Percentiles rank a stretch among this genome's conserved stretches.
Conservation (phyloP, 2,113 vertebrate species). For the Ploceus nigricollis region DNA sequence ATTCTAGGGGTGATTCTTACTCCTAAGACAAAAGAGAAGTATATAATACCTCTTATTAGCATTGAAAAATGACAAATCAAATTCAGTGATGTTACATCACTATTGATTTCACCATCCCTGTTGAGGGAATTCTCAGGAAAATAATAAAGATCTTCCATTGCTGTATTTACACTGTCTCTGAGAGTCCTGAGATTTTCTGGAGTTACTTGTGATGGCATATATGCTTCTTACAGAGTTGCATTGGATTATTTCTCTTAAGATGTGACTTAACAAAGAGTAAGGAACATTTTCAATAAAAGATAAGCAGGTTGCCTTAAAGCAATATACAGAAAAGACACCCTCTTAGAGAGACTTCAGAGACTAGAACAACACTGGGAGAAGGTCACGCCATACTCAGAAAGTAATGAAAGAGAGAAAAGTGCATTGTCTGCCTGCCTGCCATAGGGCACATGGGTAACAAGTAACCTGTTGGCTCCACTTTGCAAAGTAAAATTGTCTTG, state of each 20-base stretch:
- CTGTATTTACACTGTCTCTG: not conserved
- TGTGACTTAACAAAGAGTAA: not conserved
- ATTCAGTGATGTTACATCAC: not conserved
- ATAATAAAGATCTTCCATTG: not conserved
- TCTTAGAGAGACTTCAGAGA: not conserved
- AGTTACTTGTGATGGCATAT: not conserved
- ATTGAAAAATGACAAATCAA: not conserved
- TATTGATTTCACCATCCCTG: not conserved
- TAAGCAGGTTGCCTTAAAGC: not conserved
- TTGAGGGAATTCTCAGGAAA: not conserved
- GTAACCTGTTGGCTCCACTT: not conserved
- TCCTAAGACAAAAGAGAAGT: not conserved
- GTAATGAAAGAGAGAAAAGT: not conserved
- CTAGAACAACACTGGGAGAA: not conserved
- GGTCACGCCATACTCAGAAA: not conserved
- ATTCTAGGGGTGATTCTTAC: not conserved
- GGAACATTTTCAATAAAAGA: not conserved
- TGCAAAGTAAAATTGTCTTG: not conserved
- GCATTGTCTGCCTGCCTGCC: not conserved
- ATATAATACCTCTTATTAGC: not conserved
- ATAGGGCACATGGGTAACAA: too few relatives aligned
- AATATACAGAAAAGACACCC: not conserved
- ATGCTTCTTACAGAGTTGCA: not conserved
- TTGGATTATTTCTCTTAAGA: not conserved
- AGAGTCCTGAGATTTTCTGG: not conserved